These are phyloP conservation scores for Melieria omissa DNA, from an alignment of 2,888 invertebrate species.

Conservation along the genomic window DNA sequence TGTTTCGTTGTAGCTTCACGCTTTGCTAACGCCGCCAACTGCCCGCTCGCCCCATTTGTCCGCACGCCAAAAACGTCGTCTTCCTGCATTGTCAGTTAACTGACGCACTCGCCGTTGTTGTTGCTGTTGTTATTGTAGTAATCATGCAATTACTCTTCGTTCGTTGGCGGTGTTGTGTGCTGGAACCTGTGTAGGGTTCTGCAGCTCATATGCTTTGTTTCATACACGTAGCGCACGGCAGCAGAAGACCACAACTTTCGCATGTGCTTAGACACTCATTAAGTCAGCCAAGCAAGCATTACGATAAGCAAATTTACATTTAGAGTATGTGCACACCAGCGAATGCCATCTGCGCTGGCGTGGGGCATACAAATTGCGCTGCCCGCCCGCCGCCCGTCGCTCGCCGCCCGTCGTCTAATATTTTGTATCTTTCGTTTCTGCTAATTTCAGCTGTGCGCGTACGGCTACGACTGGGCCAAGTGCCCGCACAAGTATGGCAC, in stretches of 20 bases:
- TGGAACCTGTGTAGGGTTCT: neutral
- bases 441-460: too few relatives aligned
- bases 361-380: too few relatives aligned
- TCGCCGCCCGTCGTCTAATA: too few relatives aligned
- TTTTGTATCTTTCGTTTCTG: too few relatives aligned
- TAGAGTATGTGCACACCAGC: slow-evolving; percentile 1
- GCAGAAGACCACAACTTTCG: too few relatives aligned
- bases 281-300: slow-evolving; percentile 34
- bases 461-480: too few relatives aligned
- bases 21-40: slow-evolving; percentile 48
- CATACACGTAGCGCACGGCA: neutral
- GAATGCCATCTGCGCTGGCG: neutral
- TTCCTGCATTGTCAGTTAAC: slow-evolving; percentile 23
- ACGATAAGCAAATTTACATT: slow-evolving; percentile 31
- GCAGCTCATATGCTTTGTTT: neutral
- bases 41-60: neutral
- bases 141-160: slow-evolving; percentile 15
- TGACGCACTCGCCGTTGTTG: slow-evolving; percentile 23
- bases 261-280: slow-evolving; percentile 27
- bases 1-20: slow-evolving; percentile 54
- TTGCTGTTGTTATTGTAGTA: slow-evolving; percentile 29
- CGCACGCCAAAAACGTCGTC: slow-evolving; percentile 13
- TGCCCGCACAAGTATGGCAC: too few relatives aligned
- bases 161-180: neutral
- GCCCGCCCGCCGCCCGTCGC: too few relatives aligned